These are phyloP conservation scores for Dendrocincla fuliginosa DNA, from an alignment of 2,797 vertebrate genomes.

Conservation along the genomic window DNA sequence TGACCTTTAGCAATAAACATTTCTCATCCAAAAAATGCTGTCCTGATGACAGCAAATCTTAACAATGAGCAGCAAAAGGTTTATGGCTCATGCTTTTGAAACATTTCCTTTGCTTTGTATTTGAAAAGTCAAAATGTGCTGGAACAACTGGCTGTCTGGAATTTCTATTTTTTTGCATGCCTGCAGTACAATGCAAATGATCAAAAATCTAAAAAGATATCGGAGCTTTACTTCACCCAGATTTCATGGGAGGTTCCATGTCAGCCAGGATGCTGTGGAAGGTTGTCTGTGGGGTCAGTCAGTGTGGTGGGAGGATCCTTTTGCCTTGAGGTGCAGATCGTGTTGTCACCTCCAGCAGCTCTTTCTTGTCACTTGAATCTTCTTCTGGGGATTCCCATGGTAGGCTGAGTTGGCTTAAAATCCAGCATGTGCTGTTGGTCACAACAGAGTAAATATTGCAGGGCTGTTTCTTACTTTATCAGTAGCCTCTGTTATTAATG, in stretches of 20 bases:
- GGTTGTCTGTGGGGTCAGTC: rapidly evolving
- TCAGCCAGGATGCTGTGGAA: background rate
- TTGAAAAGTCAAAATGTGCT: constrained; percentile 15
- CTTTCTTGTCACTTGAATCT: background rate
- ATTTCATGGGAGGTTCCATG: background rate
- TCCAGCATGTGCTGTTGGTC: background rate
- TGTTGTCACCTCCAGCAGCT: background rate
- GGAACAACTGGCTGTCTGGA: background rate
- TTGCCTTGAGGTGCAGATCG: background rate
- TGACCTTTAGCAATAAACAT: constrained; percentile 50
- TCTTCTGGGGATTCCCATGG: background rate
- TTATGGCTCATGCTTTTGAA: background rate
- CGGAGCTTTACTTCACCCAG: background rate
- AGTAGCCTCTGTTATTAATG: rapidly evolving
- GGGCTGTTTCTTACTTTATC: background rate
- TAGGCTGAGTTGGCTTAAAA: background rate
- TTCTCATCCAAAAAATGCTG: constrained; percentile 27
- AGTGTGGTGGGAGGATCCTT: background rate
- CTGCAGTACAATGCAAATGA: background rate
- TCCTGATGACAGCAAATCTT: constrained; percentile 14
- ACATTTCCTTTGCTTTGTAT: background rate
- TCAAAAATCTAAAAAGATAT: background rate
- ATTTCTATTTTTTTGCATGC: background rate
- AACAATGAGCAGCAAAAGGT: background rate
- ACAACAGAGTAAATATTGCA: background rate